Base-by-base conservation (phyloP, 1,140 invertebrate genomes). In the Bombus confusus region DNA sequence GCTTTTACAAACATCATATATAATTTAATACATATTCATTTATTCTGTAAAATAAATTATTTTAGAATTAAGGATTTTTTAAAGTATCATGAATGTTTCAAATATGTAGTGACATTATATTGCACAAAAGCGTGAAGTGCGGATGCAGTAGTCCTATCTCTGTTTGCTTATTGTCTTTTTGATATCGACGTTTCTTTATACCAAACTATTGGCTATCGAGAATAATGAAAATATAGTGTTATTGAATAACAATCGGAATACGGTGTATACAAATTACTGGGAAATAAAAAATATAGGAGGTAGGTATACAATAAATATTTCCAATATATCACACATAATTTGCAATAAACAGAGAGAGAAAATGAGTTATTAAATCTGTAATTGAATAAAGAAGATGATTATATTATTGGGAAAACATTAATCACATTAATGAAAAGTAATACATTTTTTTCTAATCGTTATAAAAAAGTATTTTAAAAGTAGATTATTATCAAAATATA, bases 281-380 rank as follows among this genome's bases (percentile, higher is more conserved):
- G 39, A 76, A 39, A 28, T 9, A 72, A 6, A 28, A 52, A 59
- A 78, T 10, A 41, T 81, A 74, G 25, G 28, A 83, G 28, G 79
- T 86, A 80, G 31, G 34, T 71, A 18, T 76, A 25, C 62, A n/a
- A 69, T 57, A 57, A 34, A 13, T 43, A 34, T 59, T 64, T 47
- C 41, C 10, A 39, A 68, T 34, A 25, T 52, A 80, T 69, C 2
- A 41, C 31, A 6, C 47, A 22, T 22, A 52, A 52, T 25, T 75
- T 9, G 18, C 2, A 25, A 74, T 52, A 25, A 47, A 31, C 25
- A 52, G 8, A 34, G 5, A n/a, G 37, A 8, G 59, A n/a, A n/a
- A 41, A 31, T 31, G 31, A 52, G 22, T 52, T 47, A 28, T 57
- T 37, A 3, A n/a, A 57, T 28, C 0, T 34, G 15, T 76, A 59